These are phyloP conservation scores for Stichopus horrens DNA, from an alignment of 53 echinoderm and acorn worm species.

Conservation along the genomic window DNA sequence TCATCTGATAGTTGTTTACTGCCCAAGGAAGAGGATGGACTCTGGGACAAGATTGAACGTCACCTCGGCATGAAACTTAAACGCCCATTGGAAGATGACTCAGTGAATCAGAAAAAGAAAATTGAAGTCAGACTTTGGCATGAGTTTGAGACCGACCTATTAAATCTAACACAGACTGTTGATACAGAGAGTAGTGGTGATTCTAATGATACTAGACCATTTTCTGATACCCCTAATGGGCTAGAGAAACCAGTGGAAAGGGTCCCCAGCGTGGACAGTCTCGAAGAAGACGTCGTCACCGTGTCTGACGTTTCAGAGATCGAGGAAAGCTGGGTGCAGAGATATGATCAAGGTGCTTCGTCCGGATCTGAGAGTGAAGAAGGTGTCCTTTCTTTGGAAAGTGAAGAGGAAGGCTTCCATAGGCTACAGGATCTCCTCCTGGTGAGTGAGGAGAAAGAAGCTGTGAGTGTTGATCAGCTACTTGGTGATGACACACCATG, in stretches of 20 bases:
- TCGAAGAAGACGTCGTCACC: constrained; percentile 5
- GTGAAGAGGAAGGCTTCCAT: constrained; percentile 30
- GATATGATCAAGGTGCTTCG: not conserved
- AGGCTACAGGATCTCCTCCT: not conserved
- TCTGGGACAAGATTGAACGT: constrained; percentile 35
- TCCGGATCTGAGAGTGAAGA: constrained; percentile 19
- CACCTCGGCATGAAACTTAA: not conserved
- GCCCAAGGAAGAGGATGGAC: constrained; percentile 15
- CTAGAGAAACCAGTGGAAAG: not conserved
- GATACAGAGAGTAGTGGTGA: not conserved
- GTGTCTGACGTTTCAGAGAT: constrained; percentile 26
- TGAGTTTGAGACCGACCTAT: constrained; percentile 10
- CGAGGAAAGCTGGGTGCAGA: constrained; percentile 40
- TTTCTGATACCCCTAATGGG: constrained; percentile 1
- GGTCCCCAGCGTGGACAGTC: constrained; percentile 7
- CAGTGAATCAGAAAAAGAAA: not conserved
- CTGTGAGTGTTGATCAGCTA: not conserved
- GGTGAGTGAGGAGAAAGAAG: not conserved
- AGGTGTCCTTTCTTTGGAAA: not conserved
- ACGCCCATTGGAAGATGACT: not conserved
- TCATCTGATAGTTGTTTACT: not conserved
- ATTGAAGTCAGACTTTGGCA: constrained; percentile 18
- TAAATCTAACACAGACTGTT: constrained; percentile 16
- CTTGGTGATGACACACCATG: not conserved
- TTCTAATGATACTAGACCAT: not conserved